These are phyloP conservation scores for Prorops nasuta DNA, from an alignment of 1,140 invertebrate species.

Conservation along the genomic window DNA sequence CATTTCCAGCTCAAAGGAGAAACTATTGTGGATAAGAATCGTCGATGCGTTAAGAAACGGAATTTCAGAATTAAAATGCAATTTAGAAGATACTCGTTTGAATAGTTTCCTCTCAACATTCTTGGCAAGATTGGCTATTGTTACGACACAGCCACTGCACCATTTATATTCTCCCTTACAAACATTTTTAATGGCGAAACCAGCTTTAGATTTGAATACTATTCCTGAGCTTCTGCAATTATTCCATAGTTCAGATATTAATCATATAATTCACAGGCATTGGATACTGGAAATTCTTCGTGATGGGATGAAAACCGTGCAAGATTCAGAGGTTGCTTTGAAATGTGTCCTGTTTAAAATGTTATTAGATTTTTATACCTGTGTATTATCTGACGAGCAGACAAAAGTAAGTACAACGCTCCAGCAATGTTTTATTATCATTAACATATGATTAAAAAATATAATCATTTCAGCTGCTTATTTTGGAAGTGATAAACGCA, in stretches of 20 bases:
- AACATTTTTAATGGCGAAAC: conserved; percentile 70
- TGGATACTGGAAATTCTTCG: conserved; percentile 70
- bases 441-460: conserved; percentile 8
- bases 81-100: conserved; percentile 57
- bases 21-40: conserved; percentile 53
- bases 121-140: conserved; percentile 63
- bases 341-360: conserved; percentile 64
- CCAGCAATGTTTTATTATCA: conserved; percentile 4
- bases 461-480: conserved; percentile 49
- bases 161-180: conserved; percentile 68
- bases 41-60: conserved; percentile 58
- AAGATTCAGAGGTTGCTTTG: conserved; percentile 60
- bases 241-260: conserved; percentile 68
- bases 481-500: conserved; percentile 62
- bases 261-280: conserved; percentile 59
- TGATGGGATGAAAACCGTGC: conserved; percentile 63
- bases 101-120: conserved; percentile 70
- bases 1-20: conserved; percentile 52
- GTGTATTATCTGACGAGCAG: conserved; percentile 45
- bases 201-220: conserved; percentile 64
- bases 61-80: conserved; percentile 36
- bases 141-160: conserved; percentile 67
- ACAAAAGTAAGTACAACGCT: conserved; percentile 51
- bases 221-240: conserved; percentile 77
- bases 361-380: conserved; percentile 58